Evolutionary conservation across 2,113 vertebrate genomes (phyloP).

Genomic region (Cyanocitta stelleri): DNA sequence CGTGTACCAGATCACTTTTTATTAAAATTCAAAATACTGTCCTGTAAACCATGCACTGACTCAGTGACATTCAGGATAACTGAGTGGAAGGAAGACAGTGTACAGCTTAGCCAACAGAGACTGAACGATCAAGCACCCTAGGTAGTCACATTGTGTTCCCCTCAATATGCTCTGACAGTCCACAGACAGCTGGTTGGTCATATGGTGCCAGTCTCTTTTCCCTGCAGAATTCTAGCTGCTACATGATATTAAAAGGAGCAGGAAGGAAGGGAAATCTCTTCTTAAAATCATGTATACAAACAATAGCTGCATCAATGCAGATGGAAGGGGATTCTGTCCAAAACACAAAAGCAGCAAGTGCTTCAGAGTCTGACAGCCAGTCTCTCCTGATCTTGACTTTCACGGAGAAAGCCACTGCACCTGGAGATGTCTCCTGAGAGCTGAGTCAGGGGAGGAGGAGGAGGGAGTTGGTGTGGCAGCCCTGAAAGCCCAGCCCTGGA

Average conservation of each 20-base stretch:
- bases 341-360: not conserved
- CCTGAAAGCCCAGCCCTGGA: not conserved
- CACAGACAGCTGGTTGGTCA: slow-evolving; percentile 49
- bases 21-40: not conserved
- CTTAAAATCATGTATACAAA: not conserved
- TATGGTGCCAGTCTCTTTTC: slow-evolving; percentile 20
- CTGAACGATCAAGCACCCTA: not conserved
- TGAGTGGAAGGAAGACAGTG: not conserved
- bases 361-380: not conserved
- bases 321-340: slow-evolving; percentile 1
- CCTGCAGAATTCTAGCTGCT: not conserved
- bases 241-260: not conserved
- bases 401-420: not conserved
- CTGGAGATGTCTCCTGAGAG: not conserved
- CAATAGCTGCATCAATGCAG: slow-evolving; percentile 3
- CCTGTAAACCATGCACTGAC: not conserved
- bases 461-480: not conserved
- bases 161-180: slow-evolving; percentile 32
- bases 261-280: not conserved
- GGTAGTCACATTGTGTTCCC: slow-evolving; percentile 10
- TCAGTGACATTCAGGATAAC: not conserved
- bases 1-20: not conserved
- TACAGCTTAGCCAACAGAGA: not conserved
- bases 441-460: not conserved
- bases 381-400: not conserved